Percentiles rank a stretch among this genome's conserved stretches.
phyloP scores from a whole-genome alignment of 2,888 invertebrate genomes.

The Diachrysia chrysitis region DNA sequence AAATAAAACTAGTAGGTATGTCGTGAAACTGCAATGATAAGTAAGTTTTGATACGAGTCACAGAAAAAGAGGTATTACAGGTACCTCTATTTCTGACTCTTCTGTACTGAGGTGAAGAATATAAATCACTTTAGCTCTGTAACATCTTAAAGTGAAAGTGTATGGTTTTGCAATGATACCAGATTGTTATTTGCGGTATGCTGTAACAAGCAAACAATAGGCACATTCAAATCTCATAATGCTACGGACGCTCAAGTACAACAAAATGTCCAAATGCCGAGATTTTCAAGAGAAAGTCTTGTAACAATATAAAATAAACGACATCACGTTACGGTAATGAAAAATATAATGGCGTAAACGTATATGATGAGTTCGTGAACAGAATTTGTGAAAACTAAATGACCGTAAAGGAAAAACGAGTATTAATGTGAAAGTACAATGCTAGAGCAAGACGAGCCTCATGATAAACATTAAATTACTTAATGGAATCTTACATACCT shows the following conservation, averaged over 20 bases:
- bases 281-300: conserved; percentile 45
- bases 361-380: conserved; percentile 1
- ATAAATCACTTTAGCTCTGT: not conserved
- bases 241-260: conserved; percentile 21
- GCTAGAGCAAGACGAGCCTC: not conserved
- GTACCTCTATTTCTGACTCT: too few relatives aligned
- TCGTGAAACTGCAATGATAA: too few relatives aligned
- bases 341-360: conserved; percentile 11
- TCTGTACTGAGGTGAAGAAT: not conserved
- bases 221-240: conserved; percentile 45
- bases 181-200: conserved; percentile 23
- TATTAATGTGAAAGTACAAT: conserved; percentile 4
- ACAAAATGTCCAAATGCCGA: conserved; percentile 39
- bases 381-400: conserved; percentile 4
- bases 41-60: too few relatives aligned
- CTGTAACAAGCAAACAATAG: conserved; percentile 49
- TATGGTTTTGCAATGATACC: conserved; percentile 12
- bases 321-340: conserved; percentile 10
- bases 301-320: conserved; percentile 14
- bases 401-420: conserved; percentile 3
- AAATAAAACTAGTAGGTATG: too few relatives aligned
- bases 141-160: conserved; percentile 37
- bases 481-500: not conserved
- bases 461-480: conserved; percentile 3
- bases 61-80: too few relatives aligned